Conservation (phyloP, 1,140 invertebrate genomes). For the Bombus huntii region DNA sequence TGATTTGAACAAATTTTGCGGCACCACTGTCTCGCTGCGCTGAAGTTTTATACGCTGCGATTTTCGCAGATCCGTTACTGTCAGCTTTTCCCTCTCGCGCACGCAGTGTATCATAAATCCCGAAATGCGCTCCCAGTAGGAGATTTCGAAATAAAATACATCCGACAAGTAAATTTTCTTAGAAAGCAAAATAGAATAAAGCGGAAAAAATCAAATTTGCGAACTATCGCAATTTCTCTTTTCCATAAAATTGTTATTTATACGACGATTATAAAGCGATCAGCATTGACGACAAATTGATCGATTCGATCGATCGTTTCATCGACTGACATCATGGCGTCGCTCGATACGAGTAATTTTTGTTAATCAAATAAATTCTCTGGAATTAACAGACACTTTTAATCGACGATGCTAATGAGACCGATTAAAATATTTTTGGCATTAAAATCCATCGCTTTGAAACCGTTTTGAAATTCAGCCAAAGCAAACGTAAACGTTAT, state of each 20-base stretch:
- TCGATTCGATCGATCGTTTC: conserved; percentile 26
- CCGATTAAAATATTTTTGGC: not conserved
- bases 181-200: not conserved
- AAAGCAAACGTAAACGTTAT: not conserved
- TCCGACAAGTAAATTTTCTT: not conserved
- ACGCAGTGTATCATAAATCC: conserved; percentile 25
- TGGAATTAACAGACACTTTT: not conserved
- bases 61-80: conserved; percentile 20
- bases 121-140: not conserved
- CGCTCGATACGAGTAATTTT: not conserved
- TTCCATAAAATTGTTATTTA: not conserved
- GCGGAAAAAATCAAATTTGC: no score
- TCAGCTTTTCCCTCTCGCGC: not conserved
- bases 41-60: not conserved
- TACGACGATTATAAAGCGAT: not conserved
- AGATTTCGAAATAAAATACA: not conserved
- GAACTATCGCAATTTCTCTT: not conserved
- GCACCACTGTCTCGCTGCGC: not conserved
- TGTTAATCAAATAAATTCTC: conserved; percentile 32
- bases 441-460: not conserved
- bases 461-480: no score
- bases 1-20: conserved; percentile 33
- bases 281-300: not conserved
- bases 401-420: not conserved
- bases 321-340: not conserved